These are phyloP conservation scores for Drosophila suzukii DNA, from an alignment of 1,140 invertebrate species.

Conservation along the genomic window DNA sequence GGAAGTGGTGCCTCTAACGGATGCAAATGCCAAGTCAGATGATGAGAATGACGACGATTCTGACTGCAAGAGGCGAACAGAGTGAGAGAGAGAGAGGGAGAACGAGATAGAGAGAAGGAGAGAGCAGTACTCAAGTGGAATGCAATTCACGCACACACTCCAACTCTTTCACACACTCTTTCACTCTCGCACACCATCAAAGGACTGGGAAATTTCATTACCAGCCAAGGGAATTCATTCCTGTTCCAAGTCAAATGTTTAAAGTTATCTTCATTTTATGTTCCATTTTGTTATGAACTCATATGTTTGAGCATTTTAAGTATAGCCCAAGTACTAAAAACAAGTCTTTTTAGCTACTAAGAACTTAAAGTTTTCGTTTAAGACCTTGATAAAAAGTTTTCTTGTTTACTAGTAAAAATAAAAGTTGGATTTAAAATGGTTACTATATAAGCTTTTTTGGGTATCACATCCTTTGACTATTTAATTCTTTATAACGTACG, in stretches of 20 bases:
- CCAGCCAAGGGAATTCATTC: conserved; percentile 29
- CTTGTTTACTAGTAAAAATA: too few relatives aligned
- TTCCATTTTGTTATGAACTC: background rate
- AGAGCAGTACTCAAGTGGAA: conserved; percentile 2
- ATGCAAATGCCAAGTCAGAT: conserved; percentile 20
- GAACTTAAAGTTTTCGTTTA: too few relatives aligned
- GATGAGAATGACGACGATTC: conserved; percentile 22
- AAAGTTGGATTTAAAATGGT: too few relatives aligned
- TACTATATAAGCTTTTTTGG: too few relatives aligned
- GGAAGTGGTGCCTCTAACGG: conserved; percentile 5
- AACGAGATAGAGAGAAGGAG: background rate
- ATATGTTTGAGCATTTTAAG: too few relatives aligned
- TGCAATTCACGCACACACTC: conserved; percentile 2
- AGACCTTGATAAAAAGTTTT: too few relatives aligned
- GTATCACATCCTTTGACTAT: too few relatives aligned
- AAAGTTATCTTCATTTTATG: background rate
- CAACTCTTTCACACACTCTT: background rate
- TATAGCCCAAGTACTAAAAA: too few relatives aligned
- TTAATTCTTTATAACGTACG: too few relatives aligned
- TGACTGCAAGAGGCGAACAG: conserved; percentile 29
- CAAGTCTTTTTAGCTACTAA: too few relatives aligned
- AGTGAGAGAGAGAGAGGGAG: background rate
- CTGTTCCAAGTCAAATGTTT: conserved; percentile 3
- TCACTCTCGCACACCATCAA: background rate
- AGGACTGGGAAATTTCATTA: conserved; percentile 42